Evolutionary conservation across 2,888 invertebrate species (phyloP), one percentile per base, ranked within the genome.

Genomic region (Epicampocera succincta): DNA sequence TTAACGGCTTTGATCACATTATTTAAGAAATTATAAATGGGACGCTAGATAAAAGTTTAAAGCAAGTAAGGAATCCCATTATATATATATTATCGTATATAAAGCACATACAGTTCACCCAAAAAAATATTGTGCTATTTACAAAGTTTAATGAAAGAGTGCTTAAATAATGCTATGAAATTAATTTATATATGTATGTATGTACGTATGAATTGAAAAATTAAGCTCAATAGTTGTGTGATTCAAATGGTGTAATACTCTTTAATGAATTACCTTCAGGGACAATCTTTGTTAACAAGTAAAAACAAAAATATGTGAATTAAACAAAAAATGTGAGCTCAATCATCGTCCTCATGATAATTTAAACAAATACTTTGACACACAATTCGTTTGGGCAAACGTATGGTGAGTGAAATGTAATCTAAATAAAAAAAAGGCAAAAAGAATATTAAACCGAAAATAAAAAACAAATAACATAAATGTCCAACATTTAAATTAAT

Each of bases 311-410:
- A 25, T 15, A 56, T n/a, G n/a, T n/a, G n/a, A 46, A 65, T 38
- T 54, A 48, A 63, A 15, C 19, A 6, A n/a, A 63, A 50, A 46
- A 9, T 33, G 33, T 69, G 9, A 38, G 17, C 21, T 52, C 61
- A 69, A 77, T 80, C 68, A 68, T 73, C 68, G 46, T 65, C 52
- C 25, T 60, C 65, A 78, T 69, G 56, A 74, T 75, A 61, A 69
- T 17, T 83, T 65, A 80, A 80, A 77, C 80, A 83, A 85, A 89
- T 84, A 83, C 86, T 87, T 84, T 89, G 87, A 86, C 89, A 89
- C 86, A 89, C 87, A 85, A 89, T 87, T 85, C 89, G 87, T 85
- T 88, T 88, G 83, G 88, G 88, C 85, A 89, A 88, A 78, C 89
- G 89, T 84, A 89, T 86, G 69, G 88, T 87, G 84, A 89, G 86